These are phyloP conservation scores for Brachylomia viminalis DNA, from an alignment of 2,888 invertebrate genomes.

Conservation along the genomic window DNA sequence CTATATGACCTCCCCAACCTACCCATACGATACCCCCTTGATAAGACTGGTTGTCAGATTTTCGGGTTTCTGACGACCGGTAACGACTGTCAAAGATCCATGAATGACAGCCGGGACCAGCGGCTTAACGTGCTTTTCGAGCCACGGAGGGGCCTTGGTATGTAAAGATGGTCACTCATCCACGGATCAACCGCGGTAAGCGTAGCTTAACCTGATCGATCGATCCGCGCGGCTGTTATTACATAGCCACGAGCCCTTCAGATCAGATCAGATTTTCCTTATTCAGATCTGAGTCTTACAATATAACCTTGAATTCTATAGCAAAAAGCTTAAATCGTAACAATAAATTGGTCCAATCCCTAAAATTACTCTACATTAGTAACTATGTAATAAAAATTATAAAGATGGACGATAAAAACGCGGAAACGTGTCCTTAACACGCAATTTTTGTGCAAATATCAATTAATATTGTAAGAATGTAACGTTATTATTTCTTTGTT, in stretches of 20 bases:
- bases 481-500: conserved; percentile 13
- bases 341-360: conserved; percentile 18
- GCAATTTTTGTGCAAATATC: conserved; percentile 56
- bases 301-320: background rate
- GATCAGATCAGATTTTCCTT: background rate
- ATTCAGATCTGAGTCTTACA: background rate
- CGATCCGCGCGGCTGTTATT: background rate
- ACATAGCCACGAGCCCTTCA: background rate
- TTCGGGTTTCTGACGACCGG: background rate
- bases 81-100: background rate
- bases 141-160: background rate
- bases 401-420: conserved; percentile 45
- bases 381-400: conserved; percentile 41
- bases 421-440: conserved; percentile 52
- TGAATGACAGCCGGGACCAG: background rate
- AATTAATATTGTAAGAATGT: conserved; percentile 35
- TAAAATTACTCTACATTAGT: conserved; percentile 30
- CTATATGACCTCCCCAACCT: background rate
- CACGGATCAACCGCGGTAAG: background rate
- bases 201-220: background rate
- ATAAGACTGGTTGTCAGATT: background rate
- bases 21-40: background rate
- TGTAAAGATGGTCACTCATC: background rate
- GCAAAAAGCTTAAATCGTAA: conserved; percentile 6
- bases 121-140: background rate